These are phyloP conservation scores for Martes martes DNA, from an alignment of 2,113 vertebrate genomes.

Conservation along the genomic window DNA sequence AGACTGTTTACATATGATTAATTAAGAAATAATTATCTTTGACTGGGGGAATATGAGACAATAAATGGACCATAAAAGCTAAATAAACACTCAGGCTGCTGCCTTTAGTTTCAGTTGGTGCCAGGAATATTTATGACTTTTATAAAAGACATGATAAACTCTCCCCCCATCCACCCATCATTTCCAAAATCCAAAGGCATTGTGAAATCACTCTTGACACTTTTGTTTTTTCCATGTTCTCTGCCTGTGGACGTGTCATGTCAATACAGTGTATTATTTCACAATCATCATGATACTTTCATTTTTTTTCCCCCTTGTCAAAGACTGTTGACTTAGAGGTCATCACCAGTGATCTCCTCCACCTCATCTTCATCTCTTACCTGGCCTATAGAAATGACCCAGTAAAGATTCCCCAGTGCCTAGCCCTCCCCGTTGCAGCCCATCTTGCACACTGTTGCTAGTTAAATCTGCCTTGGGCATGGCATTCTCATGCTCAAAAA, in stretches of 20 bases:
- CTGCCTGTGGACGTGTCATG: background rate
- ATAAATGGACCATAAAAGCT: slow-evolving; percentile 79
- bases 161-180: background rate
- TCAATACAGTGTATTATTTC: background rate
- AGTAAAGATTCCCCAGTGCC: background rate
- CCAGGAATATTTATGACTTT: slow-evolving; percentile 67
- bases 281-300: background rate
- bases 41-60: slow-evolving; percentile 72
- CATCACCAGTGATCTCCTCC: background rate
- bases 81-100: slow-evolving; percentile 73
- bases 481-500: background rate
- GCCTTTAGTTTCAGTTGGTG: slow-evolving; percentile 62
- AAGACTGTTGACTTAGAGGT: background rate
- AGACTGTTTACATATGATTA: slow-evolving; percentile 77
- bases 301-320: slow-evolving; percentile 5
- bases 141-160: slow-evolving; percentile 42
- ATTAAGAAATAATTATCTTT: slow-evolving; percentile 82
- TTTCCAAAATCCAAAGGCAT: slow-evolving; percentile 42
- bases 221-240: background rate
- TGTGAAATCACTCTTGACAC: background rate
- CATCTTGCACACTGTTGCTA: background rate
- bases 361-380: background rate
- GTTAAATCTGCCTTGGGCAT: background rate
- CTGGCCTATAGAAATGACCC: background rate
- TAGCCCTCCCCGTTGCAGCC: background rate